Evolutionary conservation across 2,888 invertebrate genomes (phyloP).

Genomic region (Bombylius discolor): DNA sequence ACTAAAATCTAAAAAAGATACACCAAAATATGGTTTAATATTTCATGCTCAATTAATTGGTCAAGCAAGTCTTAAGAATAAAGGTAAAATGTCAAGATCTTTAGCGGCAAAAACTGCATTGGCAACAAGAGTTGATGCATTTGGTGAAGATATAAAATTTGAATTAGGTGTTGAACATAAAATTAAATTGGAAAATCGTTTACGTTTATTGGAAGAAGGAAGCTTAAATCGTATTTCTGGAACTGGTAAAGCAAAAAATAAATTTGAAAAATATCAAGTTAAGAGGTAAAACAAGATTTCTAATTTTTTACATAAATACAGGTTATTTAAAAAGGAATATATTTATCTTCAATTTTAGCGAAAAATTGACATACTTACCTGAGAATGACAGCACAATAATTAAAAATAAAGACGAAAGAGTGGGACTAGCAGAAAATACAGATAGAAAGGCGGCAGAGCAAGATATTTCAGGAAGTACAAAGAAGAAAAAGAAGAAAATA

Average conservation of each 20-base stretch:
- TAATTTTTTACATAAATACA: not conserved
- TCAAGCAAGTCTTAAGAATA: conserved; percentile 76
- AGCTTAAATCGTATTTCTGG: conserved; percentile 72
- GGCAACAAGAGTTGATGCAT: conserved; percentile 83
- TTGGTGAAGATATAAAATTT: conserved; percentile 76
- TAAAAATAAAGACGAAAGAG: no score
- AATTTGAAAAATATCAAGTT: conserved; percentile 84
- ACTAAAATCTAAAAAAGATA: conserved; percentile 92
- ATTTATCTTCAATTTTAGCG: no score
- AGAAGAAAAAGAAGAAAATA: no score
- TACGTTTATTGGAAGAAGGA: conserved; percentile 74
- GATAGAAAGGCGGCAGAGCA: no score
- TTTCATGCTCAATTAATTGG: conserved; percentile 93
- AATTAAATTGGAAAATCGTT: conserved; percentile 69
- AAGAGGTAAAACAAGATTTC: conserved; percentile 25
- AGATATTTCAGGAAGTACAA: no score
- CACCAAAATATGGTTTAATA: conserved; percentile 97
- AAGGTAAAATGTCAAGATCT: conserved; percentile 92
- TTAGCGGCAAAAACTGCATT: conserved; percentile 92
- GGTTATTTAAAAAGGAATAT: no score
- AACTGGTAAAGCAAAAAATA: conserved; percentile 74
- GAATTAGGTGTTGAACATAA: conserved; percentile 83
- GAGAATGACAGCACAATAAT: no score
- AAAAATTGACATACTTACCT: no score
- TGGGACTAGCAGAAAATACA: no score